phyloP scores from a whole-genome alignment of 2,797 vertebrate species.

The Pipistrellus pipistrellus region DNA sequence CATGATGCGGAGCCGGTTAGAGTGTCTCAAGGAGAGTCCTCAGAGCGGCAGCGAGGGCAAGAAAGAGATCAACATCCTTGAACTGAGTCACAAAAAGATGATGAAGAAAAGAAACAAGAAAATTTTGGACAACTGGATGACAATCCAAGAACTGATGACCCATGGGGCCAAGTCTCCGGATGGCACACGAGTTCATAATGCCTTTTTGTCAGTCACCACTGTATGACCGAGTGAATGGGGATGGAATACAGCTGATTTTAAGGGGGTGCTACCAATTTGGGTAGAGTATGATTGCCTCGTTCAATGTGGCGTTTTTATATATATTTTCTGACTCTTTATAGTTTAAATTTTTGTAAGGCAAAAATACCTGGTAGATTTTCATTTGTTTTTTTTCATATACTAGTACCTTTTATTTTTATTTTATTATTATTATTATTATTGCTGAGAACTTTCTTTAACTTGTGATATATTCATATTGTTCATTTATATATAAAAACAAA shows the following conservation, averaged over 20 bases:
- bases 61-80: constrained; percentile 93
- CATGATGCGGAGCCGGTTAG: constrained; percentile 97
- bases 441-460: constrained; percentile 86
- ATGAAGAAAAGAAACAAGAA: constrained; percentile 99
- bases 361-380: constrained; percentile 88
- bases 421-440: background rate
- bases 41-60: constrained; percentile 93
- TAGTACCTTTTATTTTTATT: constrained; percentile 72
- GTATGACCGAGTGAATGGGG: constrained; percentile 88
- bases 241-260: constrained; percentile 80
- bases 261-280: constrained; percentile 93
- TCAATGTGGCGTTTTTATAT: constrained; percentile 99
- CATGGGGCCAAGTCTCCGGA: constrained; percentile 97
- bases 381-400: constrained; percentile 90
- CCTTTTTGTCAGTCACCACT: constrained; percentile 99
- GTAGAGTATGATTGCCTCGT: constrained; percentile 98
- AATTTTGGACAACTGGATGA: constrained; percentile 99
- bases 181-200: constrained; percentile 95
- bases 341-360: constrained; percentile 95
- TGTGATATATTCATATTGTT: constrained; percentile 88
- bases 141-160: constrained; percentile 99
- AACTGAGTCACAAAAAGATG: constrained; percentile 99
- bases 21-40: constrained; percentile 95
- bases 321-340: constrained; percentile 98
- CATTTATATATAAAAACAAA: constrained; percentile 86